A percentile compares a stretch with the other conserved stretches of the same genome.
These are phyloP conservation scores for Drosophila pachea DNA, from an alignment of 1,140 invertebrate genomes.

Conservation along the genomic window DNA sequence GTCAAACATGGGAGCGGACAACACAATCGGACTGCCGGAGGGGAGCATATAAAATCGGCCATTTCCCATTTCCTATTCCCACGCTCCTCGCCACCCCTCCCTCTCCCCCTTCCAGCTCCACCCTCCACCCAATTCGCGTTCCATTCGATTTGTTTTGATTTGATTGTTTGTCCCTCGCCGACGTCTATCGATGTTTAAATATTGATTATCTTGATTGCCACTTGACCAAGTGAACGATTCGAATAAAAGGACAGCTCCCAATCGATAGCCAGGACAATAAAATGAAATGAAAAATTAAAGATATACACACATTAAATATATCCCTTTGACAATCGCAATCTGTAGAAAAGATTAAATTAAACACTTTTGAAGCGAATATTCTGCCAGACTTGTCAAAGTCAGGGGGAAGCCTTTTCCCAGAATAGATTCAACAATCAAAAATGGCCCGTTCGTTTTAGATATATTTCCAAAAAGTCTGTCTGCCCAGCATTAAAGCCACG, in stretches of 20 bases:
- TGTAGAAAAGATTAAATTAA: no score
- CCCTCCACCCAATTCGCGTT: slow-evolving; percentile 28
- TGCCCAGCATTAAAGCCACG: no score
- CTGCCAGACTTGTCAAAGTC: no score
- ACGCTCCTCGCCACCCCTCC: background rate
- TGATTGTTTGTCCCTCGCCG: slow-evolving; percentile 46
- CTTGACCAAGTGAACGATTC: slow-evolving; percentile 1
- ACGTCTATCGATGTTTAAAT: slow-evolving; percentile 62
- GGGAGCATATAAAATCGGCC: background rate
- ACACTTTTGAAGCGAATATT: no score
- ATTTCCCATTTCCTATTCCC: slow-evolving; percentile 15
- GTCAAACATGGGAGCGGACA: slow-evolving; percentile 49
- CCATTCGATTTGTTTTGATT: slow-evolving; percentile 53
- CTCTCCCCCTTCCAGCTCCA: background rate
- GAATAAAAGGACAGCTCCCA: no score
- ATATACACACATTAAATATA: background rate
- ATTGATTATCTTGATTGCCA: slow-evolving; percentile 57
- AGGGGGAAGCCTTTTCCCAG: no score
- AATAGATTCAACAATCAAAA: no score
- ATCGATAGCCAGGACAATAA: no score
- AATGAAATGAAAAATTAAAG: background rate
- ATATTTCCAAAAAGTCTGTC: no score
- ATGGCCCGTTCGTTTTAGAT: no score
- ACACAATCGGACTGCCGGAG: slow-evolving; percentile 29
- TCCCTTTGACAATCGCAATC: no score